These are phyloP conservation scores for Mus minutoides DNA, from an alignment of 2,797 vertebrate species.

Conservation along the genomic window DNA sequence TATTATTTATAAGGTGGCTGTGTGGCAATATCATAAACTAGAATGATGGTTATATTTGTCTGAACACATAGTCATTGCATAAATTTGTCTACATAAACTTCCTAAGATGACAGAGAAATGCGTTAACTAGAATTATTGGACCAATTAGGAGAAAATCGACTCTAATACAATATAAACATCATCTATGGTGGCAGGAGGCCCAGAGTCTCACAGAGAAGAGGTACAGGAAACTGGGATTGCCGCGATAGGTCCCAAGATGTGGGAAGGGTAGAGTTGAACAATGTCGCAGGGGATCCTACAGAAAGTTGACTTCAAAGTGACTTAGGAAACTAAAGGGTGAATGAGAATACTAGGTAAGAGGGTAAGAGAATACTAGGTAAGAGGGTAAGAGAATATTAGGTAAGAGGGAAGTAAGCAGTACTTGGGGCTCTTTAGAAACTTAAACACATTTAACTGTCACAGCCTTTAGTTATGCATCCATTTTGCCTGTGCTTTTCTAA, in stretches of 20 bases:
- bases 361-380: not conserved
- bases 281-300: not conserved
- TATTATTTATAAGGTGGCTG: slow-evolving; percentile 60
- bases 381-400: too few relatives aligned
- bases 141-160: slow-evolving; percentile 55
- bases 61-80: slow-evolving; percentile 33
- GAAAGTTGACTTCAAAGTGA: not conserved
- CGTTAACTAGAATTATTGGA: slow-evolving; percentile 71
- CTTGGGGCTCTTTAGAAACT: not conserved
- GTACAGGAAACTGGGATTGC: not conserved
- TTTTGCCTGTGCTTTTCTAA: not conserved
- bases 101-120: slow-evolving; percentile 51
- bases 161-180: slow-evolving; percentile 43
- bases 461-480: not conserved
- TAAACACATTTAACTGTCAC: not conserved
- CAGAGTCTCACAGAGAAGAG: slow-evolving; percentile 27
- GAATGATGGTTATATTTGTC: slow-evolving; percentile 61
- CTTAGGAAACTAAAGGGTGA: not conserved
- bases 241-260: not conserved
- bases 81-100: slow-evolving; percentile 66
- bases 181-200: not conserved
- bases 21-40: slow-evolving; percentile 52
- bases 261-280: not conserved
- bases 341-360: not conserved
- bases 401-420: too few relatives aligned